These are phyloP conservation scores for Yponomeuta cagnagella DNA, from an alignment of 2,888 invertebrate species.

Conservation along the genomic window DNA sequence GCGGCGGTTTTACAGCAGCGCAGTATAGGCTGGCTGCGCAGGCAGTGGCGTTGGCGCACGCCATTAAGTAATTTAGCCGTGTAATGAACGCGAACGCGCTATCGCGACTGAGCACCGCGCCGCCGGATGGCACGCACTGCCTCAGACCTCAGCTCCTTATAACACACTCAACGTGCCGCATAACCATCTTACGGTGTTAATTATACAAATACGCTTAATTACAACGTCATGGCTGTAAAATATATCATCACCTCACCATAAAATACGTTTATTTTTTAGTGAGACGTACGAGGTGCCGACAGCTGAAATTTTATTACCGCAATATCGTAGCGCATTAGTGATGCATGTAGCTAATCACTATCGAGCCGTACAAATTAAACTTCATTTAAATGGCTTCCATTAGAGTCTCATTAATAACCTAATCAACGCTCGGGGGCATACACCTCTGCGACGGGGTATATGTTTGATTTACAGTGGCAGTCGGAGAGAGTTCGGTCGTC, in stretches of 20 bases:
- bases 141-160: too few relatives aligned
- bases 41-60: constrained; percentile 31
- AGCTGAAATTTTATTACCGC: constrained; percentile 12
- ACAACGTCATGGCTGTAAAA: not conserved
- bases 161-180: too few relatives aligned
- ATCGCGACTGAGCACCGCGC: constrained; percentile 1
- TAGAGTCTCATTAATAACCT: constrained; percentile 67
- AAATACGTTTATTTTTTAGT: constrained; percentile 1
- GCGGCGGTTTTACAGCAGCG: not conserved
- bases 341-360: constrained; percentile 25
- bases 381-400: constrained; percentile 54
- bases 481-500: constrained; percentile 28
- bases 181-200: not conserved
- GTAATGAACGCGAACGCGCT: constrained; percentile 34
- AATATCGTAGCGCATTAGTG: constrained; percentile 17
- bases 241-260: not conserved
- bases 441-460: constrained; percentile 33
- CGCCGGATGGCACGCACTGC: not conserved
- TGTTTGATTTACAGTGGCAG: constrained; percentile 58
- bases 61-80: constrained; percentile 55
- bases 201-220: constrained; percentile 2
- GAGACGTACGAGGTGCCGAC: constrained; percentile 1
- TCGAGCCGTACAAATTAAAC: constrained; percentile 26
- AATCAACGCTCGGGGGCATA: constrained; percentile 61
- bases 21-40: not conserved